Evolutionary conservation across 2,797 vertebrate genomes (phyloP).

Genomic region (Silurus lanzhouensis): DNA sequence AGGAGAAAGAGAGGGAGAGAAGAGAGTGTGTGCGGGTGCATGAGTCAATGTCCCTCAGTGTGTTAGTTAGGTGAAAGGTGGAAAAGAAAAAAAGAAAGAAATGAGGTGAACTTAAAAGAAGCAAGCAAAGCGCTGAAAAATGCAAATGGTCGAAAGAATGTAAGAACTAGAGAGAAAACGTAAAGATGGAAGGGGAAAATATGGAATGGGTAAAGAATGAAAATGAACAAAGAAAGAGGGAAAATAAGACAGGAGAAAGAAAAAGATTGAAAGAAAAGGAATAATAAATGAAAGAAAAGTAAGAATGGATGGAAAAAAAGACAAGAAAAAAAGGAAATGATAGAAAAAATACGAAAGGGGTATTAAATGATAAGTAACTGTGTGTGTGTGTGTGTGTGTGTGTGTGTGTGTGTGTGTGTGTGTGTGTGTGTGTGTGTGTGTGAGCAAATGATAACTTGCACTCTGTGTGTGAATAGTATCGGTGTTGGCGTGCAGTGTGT

Average conservation of each 20-base stretch:
- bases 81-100: neutral
- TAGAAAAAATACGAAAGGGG: neutral
- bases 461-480: neutral
- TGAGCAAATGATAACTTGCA: neutral
- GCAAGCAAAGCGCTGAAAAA: neutral
- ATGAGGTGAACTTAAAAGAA: neutral
- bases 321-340: neutral
- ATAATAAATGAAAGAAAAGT: neutral
- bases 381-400: slow-evolving; percentile 3
- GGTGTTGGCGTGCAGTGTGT: slow-evolving; percentile 58
- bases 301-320: neutral
- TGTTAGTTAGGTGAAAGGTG: neutral
- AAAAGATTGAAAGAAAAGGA: neutral
- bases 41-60: neutral
- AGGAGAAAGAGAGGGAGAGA: slow-evolving; percentile 44
- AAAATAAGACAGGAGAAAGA: neutral
- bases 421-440: slow-evolving; percentile 10
- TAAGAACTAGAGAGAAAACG: neutral
- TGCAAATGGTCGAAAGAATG: neutral
- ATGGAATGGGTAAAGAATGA: neutral
- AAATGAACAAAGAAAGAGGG: neutral
- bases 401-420: neutral
- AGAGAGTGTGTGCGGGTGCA: slow-evolving; percentile 6
- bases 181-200: neutral
- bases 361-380: neutral